Evolutionary conservation across 2,797 vertebrate genomes (phyloP).

Genomic region (Hafferia zeledoni): DNA sequence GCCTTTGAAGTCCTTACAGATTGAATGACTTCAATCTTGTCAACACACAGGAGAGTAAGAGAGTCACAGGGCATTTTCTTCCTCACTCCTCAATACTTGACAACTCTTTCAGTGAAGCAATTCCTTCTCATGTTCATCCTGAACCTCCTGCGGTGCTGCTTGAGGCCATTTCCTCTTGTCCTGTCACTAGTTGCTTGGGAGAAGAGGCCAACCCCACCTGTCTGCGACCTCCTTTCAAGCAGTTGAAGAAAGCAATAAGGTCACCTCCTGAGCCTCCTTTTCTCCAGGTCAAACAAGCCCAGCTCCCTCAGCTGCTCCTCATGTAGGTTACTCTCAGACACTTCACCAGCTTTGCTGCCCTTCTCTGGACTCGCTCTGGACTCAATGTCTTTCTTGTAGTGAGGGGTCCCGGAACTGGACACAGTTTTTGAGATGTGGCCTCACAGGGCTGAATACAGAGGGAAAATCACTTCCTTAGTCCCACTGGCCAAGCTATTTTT

Average conservation of each 20-base stretch:
- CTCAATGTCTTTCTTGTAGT: not conserved
- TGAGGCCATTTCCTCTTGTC: not conserved
- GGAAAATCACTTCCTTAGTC: not conserved
- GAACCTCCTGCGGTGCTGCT: accelerated
- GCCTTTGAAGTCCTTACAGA: not conserved
- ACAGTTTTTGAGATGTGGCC: not conserved
- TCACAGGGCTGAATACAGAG: not conserved
- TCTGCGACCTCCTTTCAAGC: not conserved
- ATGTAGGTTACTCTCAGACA: not conserved
- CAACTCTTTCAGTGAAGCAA: not conserved
- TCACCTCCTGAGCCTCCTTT: not conserved
- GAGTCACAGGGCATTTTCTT: not conserved
- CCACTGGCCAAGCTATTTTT: not conserved
- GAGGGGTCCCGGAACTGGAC: not conserved
- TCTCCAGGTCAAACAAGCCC: not conserved
- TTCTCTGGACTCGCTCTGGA: not conserved
- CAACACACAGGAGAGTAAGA: not conserved
- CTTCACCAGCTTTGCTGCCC: not conserved
- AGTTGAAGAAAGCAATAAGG: not conserved
- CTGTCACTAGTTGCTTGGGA: not conserved
- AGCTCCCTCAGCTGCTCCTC: not conserved
- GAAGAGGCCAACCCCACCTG: not conserved
- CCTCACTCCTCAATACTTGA: not conserved
- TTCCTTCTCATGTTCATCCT: not conserved
- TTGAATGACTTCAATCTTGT: not conserved